Evolutionary conservation across 2,888 invertebrate genomes (phyloP).

Genomic region (Allygus modestus): DNA sequence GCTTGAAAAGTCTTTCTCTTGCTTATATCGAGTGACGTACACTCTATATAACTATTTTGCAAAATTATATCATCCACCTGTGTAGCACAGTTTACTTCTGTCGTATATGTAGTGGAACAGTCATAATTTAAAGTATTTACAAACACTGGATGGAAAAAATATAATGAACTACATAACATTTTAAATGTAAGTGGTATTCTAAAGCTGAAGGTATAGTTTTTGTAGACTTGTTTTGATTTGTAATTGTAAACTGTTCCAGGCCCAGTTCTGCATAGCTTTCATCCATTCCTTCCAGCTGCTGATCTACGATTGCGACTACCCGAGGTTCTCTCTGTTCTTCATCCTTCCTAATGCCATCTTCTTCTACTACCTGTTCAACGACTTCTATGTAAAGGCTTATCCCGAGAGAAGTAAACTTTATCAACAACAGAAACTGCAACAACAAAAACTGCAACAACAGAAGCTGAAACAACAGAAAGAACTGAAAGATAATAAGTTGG

Average conservation of each 20-base stretch:
- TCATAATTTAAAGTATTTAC: no score
- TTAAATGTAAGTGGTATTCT: no score
- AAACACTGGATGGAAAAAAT: no score
- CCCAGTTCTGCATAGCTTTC: constrained; percentile 72
- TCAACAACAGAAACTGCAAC: constrained; percentile 9
- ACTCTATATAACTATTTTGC: no score
- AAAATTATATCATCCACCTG: no score
- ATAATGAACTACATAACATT: no score
- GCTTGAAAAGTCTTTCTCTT: no score
- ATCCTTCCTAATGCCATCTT: constrained; percentile 73
- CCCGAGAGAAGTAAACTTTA: constrained; percentile 5
- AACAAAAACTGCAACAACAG: background rate
- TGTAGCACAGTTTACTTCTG: no score
- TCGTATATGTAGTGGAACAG: no score
- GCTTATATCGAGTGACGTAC: no score
- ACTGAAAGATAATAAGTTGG: constrained; percentile 10
- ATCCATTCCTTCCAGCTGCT: constrained; percentile 72
- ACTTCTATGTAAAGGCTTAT: constrained; percentile 77
- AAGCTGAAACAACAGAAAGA: constrained; percentile 10
- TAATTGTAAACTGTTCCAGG: constrained; percentile 69
- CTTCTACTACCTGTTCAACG: constrained; percentile 77
- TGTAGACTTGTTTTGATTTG: no score
- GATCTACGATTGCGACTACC: constrained; percentile 72
- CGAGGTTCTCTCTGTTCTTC: constrained; percentile 71
- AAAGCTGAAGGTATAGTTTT: no score